phyloP scores from a whole-genome alignment of 2,113 vertebrate genomes.

The Boulengeromyrus knoepffleri region DNA sequence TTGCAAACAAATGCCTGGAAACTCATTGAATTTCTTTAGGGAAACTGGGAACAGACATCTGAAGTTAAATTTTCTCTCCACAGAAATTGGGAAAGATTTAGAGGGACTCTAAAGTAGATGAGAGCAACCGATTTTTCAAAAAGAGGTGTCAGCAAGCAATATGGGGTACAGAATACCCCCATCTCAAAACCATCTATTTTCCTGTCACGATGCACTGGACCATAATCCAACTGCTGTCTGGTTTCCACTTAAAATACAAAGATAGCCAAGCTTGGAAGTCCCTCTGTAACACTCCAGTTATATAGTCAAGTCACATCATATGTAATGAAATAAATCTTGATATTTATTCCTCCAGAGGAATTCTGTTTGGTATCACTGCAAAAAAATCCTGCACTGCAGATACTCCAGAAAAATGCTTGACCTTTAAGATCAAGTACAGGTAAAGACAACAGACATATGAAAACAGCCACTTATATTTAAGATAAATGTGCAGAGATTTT shows the following conservation, averaged over 20 bases:
- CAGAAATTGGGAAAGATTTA: not conserved
- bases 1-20: not conserved
- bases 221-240: conserved; percentile 24
- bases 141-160: conserved; percentile 28
- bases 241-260: conserved; percentile 10
- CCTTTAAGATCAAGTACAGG: not conserved
- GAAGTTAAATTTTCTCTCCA: conserved; percentile 7
- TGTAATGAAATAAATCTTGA: not conserved
- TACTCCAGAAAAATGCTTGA: not conserved
- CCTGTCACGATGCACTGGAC: conserved; percentile 37
- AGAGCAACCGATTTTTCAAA: conserved; percentile 29
- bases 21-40: conserved; percentile 14
- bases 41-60: not conserved
- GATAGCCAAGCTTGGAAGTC: not conserved
- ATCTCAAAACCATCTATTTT: conserved; percentile 34
- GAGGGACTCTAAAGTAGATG: conserved; percentile 1
- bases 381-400: not conserved
- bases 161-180: conserved; percentile 26
- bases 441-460: not conserved
- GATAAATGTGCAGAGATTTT: not conserved
- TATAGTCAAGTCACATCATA: not conserved
- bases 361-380: not conserved
- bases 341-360: not conserved
- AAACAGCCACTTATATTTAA: not conserved
- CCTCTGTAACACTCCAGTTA: not conserved